Conservation (phyloP, 2,888 invertebrate species). For the Apoda limacodes region DNA sequence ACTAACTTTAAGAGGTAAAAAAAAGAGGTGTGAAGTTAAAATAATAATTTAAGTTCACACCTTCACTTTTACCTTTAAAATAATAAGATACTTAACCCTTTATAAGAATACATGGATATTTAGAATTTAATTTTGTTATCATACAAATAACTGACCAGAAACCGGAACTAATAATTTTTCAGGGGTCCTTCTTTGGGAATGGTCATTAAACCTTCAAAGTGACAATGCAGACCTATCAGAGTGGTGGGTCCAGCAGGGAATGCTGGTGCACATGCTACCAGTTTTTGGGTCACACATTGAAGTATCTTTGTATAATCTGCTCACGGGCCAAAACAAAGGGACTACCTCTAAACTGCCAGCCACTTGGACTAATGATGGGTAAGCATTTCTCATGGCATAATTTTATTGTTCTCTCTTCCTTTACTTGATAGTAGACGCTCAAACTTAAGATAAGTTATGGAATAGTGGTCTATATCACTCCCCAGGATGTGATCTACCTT, state of each 20-base stretch:
- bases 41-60: no score
- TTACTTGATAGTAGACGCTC: no score
- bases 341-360: slow-evolving; percentile 71
- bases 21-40: no score
- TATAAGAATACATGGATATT: slow-evolving; percentile 4
- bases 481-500: no score
- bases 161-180: slow-evolving; percentile 9
- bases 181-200: slow-evolving; percentile 79
- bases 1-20: no score
- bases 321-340: slow-evolving; percentile 70
- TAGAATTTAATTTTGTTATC: neutral
- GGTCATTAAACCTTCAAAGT: slow-evolving; percentile 70
- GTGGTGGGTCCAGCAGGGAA: slow-evolving; percentile 71
- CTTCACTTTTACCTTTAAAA: no score
- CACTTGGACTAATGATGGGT: slow-evolving; percentile 70
- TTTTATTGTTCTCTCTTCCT: no score
- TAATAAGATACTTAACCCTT: slow-evolving; percentile 3
- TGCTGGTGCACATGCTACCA: slow-evolving; percentile 73
- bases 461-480: no score
- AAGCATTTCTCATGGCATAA: no score
- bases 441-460: no score
- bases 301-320: slow-evolving; percentile 72
- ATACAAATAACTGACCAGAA: no score
- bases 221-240: slow-evolving; percentile 51
- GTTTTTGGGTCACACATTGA: slow-evolving; percentile 73